Base-by-base conservation (phyloP, 2,888 invertebrate genomes). In the Andrena camellia region DNA sequence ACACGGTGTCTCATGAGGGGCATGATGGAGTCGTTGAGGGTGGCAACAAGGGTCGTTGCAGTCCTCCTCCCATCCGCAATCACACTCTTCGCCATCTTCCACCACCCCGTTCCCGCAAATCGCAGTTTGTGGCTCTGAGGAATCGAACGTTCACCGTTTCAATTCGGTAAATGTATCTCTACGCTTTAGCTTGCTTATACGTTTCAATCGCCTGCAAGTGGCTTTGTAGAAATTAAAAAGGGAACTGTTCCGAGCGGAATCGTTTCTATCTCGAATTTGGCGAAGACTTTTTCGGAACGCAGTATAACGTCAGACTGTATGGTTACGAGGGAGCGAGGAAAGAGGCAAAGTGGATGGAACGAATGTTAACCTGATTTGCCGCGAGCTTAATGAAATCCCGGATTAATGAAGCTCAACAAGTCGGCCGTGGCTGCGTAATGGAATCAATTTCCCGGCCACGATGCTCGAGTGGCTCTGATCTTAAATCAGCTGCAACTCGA, bases 31-130 rank as follows among this genome's bases (percentile, higher is more conserved):
- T 60, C 97, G 96, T 95, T 98, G 98, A 62, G 98, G 98, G 90
- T 97, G 97, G 94, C 99, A 99, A 94, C 99, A 99, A 62, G 96
- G 96, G 94, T 98, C 98, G 76, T 97, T 96, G 94, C 99, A 99
- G 92, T 99, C 98, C 90, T 98, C 97, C 90, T 98, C 98, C 98
- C 98, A 99, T 72, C 99, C 99, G 94, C 99, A 99, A 94, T 99
- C 99, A 93, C 99, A 99, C 94, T 99, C 97, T 94, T 99, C 99
- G 23, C 97, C 98, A 70, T 97, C 97, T 93, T 99, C 99, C 59
- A 98, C 98, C 63, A 99, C 98, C 42, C 98, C 98, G 94, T 99
- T 99, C 73, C 99, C 99, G 94, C 99, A 99, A 93, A 99, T 98
- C 0, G 99, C 97, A 77, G 97, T 97, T 93, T 98, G 97, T 35